Evolutionary conservation across 2,797 vertebrate species (phyloP).

Genomic region (Chelon labrosus): DNA sequence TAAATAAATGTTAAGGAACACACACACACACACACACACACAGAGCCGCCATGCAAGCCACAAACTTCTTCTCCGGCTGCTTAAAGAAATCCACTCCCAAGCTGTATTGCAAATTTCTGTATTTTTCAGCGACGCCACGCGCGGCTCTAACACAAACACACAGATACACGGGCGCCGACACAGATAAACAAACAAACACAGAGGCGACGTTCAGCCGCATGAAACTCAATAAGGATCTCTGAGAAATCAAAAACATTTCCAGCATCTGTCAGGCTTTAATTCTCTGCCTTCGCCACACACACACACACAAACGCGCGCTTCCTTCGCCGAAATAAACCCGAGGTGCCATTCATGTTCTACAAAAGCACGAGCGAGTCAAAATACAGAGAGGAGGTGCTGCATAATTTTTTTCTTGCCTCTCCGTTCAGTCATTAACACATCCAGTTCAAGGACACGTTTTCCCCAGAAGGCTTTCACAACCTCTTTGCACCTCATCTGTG

Average conservation of each 20-base stretch:
- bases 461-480: constrained; percentile 76
- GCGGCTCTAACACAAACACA: constrained; percentile 42
- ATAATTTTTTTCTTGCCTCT: constrained; percentile 51
- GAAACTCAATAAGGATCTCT: constrained; percentile 53
- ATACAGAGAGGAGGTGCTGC: constrained; percentile 57
- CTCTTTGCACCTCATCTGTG: constrained; percentile 72
- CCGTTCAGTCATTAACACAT: constrained; percentile 78
- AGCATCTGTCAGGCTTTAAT: constrained; percentile 60
- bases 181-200: constrained; percentile 63
- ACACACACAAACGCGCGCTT: constrained; percentile 12
- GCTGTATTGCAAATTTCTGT: constrained; percentile 36
- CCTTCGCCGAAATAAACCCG: constrained; percentile 57
- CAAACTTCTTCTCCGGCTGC: constrained; percentile 4
- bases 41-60: neutral
- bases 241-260: constrained; percentile 55
- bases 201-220: constrained; percentile 38
- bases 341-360: constrained; percentile 67
- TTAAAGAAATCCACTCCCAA: constrained; percentile 46
- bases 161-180: constrained; percentile 7
- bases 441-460: constrained; percentile 73
- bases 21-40: neutral
- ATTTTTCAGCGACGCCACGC: constrained; percentile 29
- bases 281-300: constrained; percentile 26
- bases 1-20: constrained; percentile 11
- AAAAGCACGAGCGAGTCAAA: constrained; percentile 62